These are phyloP conservation scores for Huso huso DNA, from an alignment of 2,797 vertebrate genomes.

Conservation along the genomic window DNA sequence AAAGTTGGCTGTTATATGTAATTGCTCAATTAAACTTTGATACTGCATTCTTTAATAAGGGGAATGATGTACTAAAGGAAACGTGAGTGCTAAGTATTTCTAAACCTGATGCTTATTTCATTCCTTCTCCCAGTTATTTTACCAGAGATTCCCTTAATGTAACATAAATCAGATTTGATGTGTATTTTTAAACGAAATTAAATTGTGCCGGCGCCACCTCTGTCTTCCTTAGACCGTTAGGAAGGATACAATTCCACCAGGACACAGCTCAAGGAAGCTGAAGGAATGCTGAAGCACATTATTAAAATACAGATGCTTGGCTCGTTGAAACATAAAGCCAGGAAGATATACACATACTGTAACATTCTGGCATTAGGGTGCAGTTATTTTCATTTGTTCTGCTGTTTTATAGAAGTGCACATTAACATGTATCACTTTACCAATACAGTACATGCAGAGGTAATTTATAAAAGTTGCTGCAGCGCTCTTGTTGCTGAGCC, in stretches of 20 bases:
- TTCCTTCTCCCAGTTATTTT: constrained; percentile 76
- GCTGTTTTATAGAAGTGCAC: constrained; percentile 7
- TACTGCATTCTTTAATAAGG: constrained; percentile 75
- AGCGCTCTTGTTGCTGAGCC: too few relatives aligned
- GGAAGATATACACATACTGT: background rate
- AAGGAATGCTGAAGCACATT: constrained; percentile 53
- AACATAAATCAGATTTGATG: constrained; percentile 92
- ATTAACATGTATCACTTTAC: constrained; percentile 7
- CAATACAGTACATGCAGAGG: background rate
- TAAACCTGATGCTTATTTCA: constrained; percentile 63
- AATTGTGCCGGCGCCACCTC: constrained; percentile 89
- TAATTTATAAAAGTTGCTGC: too few relatives aligned
- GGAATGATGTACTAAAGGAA: constrained; percentile 70
- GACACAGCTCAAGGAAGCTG: constrained; percentile 45
- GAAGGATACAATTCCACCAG: constrained; percentile 64
- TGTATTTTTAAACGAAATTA: constrained; percentile 97
- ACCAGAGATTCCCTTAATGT: constrained; percentile 89
- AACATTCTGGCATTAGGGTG: background rate
- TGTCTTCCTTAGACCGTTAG: constrained; percentile 64
- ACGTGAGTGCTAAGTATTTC: constrained; percentile 49
- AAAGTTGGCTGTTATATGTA: constrained; percentile 61
- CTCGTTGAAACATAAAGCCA: constrained; percentile 11
- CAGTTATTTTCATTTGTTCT: constrained; percentile 5
- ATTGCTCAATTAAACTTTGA: constrained; percentile 71
- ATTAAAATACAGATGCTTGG: constrained; percentile 46